Evolutionary conservation across 2,113 vertebrate genomes (phyloP).

Genomic region (Stomatorhinus ivindoensis): DNA sequence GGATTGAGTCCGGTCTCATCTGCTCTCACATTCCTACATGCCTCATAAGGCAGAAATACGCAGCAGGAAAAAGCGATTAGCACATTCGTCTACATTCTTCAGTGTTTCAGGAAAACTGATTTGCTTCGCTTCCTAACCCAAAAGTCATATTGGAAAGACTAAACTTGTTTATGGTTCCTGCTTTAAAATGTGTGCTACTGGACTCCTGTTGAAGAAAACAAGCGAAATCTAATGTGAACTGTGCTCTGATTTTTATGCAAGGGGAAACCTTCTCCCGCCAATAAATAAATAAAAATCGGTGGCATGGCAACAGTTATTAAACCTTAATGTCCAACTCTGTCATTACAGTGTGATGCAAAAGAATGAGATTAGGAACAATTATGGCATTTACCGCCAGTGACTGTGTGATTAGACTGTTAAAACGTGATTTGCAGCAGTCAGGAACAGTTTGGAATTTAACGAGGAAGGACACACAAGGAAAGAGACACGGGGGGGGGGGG

Average conservation of each 20-base stretch:
- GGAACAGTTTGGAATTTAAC: background rate
- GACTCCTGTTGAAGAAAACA: background rate
- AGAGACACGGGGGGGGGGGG: background rate
- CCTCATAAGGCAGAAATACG: background rate
- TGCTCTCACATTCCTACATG: background rate
- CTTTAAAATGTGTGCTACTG: background rate
- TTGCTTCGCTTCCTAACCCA: background rate
- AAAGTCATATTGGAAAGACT: background rate
- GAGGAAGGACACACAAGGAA: slow-evolving; percentile 5
- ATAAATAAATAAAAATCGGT: background rate
- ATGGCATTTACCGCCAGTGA: background rate
- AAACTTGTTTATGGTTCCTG: background rate
- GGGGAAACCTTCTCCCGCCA: background rate
- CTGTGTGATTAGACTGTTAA: background rate
- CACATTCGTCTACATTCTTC: background rate
- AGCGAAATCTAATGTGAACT: background rate
- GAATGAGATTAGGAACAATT: background rate
- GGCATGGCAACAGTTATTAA: slow-evolving; percentile 9
- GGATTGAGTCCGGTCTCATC: background rate
- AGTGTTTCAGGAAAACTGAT: background rate
- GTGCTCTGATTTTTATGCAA: background rate
- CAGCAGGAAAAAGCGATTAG: background rate
- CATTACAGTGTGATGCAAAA: slow-evolving; percentile 3
- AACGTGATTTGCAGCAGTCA: background rate
- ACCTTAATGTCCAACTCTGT: background rate